Conservation (phyloP, 2,888 invertebrate species). For the Arge pagana region DNA sequence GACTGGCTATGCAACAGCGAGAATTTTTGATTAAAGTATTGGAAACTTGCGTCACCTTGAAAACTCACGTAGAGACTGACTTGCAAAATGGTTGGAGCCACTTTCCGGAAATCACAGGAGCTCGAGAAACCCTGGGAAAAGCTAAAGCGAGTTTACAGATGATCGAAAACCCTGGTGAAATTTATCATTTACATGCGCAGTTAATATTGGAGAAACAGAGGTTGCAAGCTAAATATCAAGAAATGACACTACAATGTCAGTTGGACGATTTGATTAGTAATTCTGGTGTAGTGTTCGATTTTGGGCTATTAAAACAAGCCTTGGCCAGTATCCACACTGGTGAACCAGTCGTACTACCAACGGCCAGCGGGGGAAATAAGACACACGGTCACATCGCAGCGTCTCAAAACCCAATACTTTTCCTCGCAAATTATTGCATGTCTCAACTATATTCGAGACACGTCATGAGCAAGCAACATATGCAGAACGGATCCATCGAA, state of each 20-base stretch:
- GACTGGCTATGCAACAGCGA: constrained; percentile 71
- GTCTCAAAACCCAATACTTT: constrained; percentile 71
- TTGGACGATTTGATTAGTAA: constrained; percentile 72
- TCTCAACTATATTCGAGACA: constrained; percentile 72
- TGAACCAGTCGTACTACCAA: constrained; percentile 56
- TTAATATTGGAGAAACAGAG: constrained; percentile 70
- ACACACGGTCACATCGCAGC: constrained; percentile 51
- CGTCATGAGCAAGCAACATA: constrained; percentile 64
- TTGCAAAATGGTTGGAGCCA: constrained; percentile 71
- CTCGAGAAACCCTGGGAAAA: constrained; percentile 67
- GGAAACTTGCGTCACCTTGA: constrained; percentile 75
- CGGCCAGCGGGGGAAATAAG: constrained; percentile 25
- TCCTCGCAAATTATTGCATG: constrained; percentile 78
- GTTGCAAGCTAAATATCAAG: constrained; percentile 70
- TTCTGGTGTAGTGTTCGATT: constrained; percentile 70
- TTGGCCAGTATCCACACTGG: constrained; percentile 67
- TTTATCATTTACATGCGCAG: constrained; percentile 66
- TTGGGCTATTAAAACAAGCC: constrained; percentile 70
- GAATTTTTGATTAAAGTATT: constrained; percentile 74
- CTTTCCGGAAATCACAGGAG: constrained; percentile 68
- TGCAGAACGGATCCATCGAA: constrained; percentile 61
- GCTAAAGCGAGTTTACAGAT: constrained; percentile 66
- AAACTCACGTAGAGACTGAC: constrained; percentile 76
- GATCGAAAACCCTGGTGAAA: constrained; percentile 65
- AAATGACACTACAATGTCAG: constrained; percentile 74